Percentiles rank a stretch among this genome's conserved stretches.
Conservation (phyloP, 2,797 vertebrate genomes). For the Coregonus suidteri region DNA sequence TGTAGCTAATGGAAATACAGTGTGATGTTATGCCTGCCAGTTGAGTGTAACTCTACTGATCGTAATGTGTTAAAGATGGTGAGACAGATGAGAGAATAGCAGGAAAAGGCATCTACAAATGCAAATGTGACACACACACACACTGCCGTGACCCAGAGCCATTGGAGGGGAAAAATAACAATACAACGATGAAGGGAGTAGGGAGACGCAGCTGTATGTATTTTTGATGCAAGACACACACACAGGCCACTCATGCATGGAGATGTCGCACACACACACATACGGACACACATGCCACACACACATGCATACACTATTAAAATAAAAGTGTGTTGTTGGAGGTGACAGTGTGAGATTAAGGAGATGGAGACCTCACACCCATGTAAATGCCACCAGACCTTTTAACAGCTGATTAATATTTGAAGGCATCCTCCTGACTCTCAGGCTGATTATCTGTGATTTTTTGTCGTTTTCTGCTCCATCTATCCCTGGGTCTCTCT, state of each 20-base stretch:
- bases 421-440: conserved; percentile 14
- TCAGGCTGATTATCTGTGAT: not conserved
- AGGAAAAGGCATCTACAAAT: conserved; percentile 64
- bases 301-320: conserved; percentile 47
- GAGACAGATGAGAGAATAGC: conserved; percentile 44
- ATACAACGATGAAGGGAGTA: conserved; percentile 57
- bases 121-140: conserved; percentile 26
- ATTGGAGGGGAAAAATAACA: conserved; percentile 73
- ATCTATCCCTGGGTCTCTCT: not conserved
- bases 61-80: conserved; percentile 26
- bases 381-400: conserved; percentile 68
- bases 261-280: not conserved
- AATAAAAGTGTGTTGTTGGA: conserved; percentile 67
- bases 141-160: conserved; percentile 37
- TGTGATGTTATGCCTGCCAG: conserved; percentile 59
- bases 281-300: not conserved
- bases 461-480: not conserved
- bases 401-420: conserved; percentile 55
- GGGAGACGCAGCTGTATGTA: conserved; percentile 61
- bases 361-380: conserved; percentile 67
- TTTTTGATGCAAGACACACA: conserved; percentile 65
- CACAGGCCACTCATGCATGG: conserved; percentile 15
- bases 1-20: conserved; percentile 61
- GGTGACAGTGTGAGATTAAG: conserved; percentile 51
- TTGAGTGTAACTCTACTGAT: conserved; percentile 45